Evolutionary conservation across 2,113 vertebrate genomes (phyloP).

Genomic region (Ceyx margarethae): DNA sequence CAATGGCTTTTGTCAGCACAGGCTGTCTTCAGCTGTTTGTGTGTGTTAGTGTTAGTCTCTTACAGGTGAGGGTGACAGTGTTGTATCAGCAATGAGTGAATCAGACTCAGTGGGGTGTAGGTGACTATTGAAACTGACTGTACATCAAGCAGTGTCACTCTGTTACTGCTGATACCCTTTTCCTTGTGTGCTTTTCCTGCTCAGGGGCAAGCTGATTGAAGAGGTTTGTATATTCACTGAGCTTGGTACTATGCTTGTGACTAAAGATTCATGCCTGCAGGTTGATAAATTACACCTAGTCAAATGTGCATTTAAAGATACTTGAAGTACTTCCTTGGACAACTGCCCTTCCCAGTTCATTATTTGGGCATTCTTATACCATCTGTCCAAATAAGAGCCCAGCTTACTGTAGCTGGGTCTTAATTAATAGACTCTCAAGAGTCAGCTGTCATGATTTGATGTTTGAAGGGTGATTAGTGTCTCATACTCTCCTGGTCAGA

Average conservation of each 20-base stretch:
- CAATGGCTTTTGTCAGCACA: constrained; percentile 11
- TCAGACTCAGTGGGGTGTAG: not conserved
- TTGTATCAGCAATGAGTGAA: not conserved
- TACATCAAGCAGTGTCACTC: not conserved
- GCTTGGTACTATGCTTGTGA: not conserved
- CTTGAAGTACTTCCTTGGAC: constrained; percentile 26
- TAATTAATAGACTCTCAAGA: not conserved
- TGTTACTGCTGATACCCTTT: not conserved
- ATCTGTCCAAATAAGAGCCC: not conserved
- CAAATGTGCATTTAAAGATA: constrained; percentile 13
- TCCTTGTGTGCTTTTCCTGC: not conserved
- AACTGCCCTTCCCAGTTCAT: constrained; percentile 25
- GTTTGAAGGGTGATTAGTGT: constrained; percentile 28
- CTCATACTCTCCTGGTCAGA: not conserved
- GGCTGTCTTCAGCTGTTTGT: not conserved
- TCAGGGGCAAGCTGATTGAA: not conserved
- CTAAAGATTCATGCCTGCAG: not conserved
- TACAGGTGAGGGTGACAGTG: constrained; percentile 9
- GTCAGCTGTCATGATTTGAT: not conserved
- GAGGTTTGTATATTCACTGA: not conserved
- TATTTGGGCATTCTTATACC: constrained; percentile 19
- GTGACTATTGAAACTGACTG: not conserved
- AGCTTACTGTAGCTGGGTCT: constrained; percentile 15
- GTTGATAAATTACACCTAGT: not conserved
- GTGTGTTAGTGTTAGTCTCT: not conserved